Evolutionary conservation across 1,140 invertebrate genomes (phyloP).

Genomic region (Mesaphorura yosii): DNA sequence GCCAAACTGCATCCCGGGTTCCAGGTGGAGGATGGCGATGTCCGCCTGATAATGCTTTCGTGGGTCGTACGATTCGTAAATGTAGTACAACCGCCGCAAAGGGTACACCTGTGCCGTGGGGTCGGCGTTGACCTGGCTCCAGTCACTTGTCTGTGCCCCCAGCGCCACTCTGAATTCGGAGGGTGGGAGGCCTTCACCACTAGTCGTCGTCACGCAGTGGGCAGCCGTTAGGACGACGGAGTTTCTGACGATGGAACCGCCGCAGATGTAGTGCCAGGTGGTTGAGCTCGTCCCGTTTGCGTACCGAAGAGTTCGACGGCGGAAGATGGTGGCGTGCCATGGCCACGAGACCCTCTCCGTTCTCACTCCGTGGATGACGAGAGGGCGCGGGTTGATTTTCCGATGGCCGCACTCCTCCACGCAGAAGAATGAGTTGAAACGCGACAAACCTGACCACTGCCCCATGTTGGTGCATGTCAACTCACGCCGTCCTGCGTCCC

Average conservation of each 20-base stretch:
- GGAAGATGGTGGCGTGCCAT: slow-evolving; percentile 6
- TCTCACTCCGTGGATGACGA: slow-evolving; percentile 1
- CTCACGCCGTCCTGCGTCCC: background rate
- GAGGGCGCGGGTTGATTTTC: background rate
- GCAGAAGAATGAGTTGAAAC: background rate
- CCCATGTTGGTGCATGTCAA: background rate
- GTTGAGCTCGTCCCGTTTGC: background rate
- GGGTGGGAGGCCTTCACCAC: background rate
- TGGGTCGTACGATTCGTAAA: background rate
- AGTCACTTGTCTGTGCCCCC: background rate
- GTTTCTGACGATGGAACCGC: background rate
- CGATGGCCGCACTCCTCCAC: slow-evolving; percentile 2
- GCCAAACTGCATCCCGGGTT: background rate
- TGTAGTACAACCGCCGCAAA: background rate
- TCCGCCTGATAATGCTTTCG: background rate
- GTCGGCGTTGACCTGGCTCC: background rate
- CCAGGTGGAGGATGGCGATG: slow-evolving; percentile 1
- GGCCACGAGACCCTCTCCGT: background rate
- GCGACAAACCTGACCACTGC: background rate
- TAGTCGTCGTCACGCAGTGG: slow-evolving; percentile 10
- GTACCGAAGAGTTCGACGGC: no score
- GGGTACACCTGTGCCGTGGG: background rate
- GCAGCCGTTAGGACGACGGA: slow-evolving; percentile 13
- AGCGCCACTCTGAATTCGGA: background rate
- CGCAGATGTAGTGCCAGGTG: background rate